Evolutionary conservation across 2,888 invertebrate genomes (phyloP).

Genomic region (Euclidia mi): DNA sequence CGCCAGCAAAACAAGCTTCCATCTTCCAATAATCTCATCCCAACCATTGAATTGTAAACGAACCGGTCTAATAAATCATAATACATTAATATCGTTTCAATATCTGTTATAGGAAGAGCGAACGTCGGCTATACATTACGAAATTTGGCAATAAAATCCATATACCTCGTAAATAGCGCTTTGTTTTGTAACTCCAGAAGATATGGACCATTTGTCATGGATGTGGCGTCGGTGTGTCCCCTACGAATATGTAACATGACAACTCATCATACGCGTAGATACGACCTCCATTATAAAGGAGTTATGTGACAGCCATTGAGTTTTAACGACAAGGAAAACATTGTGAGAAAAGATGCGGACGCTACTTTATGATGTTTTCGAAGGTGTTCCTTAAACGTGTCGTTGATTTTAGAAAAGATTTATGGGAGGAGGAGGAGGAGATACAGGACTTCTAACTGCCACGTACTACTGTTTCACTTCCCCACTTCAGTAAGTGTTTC

Average conservation of each 20-base stretch:
- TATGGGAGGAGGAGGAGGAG: no score
- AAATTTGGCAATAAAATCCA: slow-evolving; percentile 46
- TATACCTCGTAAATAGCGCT: slow-evolving; percentile 38
- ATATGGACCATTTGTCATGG: slow-evolving; percentile 23
- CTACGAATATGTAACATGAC: neutral
- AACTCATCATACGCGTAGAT: neutral
- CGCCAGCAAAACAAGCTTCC: no score
- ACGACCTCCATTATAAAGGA: slow-evolving; percentile 1
- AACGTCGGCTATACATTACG: slow-evolving; percentile 26
- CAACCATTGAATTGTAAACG: slow-evolving; percentile 7
- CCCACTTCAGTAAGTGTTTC: no score
- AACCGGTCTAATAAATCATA: slow-evolving; percentile 12
- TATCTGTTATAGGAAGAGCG: slow-evolving; percentile 17
- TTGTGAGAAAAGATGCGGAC: no score
- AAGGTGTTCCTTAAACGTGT: no score
- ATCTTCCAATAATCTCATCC: neutral
- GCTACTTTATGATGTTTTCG: no score
- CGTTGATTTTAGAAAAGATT: no score
- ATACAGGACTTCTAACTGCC: no score
- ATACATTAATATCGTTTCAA: slow-evolving; percentile 6
- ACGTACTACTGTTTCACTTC: no score
- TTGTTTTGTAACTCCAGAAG: slow-evolving; percentile 34
- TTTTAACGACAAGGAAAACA: no score
- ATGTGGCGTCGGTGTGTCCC: slow-evolving; percentile 8
- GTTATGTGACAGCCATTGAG: no score